These are phyloP conservation scores for Alethe castanea DNA, from an alignment of 2,113 vertebrate species.

Conservation along the genomic window DNA sequence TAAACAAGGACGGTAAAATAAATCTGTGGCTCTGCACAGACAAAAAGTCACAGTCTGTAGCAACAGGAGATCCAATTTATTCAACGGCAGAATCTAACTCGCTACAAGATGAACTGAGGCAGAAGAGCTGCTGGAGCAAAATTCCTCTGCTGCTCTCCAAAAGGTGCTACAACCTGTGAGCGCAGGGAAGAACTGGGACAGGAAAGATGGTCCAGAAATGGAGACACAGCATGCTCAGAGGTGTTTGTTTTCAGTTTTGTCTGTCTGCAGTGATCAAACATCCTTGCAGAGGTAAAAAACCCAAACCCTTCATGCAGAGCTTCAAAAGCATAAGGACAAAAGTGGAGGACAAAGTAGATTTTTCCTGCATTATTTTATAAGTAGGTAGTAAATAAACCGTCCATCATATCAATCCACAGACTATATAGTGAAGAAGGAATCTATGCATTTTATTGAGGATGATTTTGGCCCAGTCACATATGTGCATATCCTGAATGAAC, in stretches of 20 bases:
- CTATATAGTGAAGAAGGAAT: not conserved
- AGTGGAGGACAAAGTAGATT: not conserved
- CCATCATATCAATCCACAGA: not conserved
- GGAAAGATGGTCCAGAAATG: not conserved
- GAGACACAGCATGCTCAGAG: not conserved
- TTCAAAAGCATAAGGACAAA: not conserved
- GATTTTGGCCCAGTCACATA: not conserved
- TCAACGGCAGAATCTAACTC: not conserved
- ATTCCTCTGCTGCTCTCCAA: not conserved
- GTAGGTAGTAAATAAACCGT: not conserved
- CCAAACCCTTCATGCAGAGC: not conserved
- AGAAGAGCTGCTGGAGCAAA: not conserved
- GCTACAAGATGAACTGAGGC: not conserved
- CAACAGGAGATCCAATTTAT: not conserved
- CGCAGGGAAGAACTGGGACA: not conserved
- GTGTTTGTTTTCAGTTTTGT: not conserved
- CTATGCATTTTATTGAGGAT: not conserved
- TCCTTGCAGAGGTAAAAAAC: not conserved
- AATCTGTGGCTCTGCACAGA: not conserved
- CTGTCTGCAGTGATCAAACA: not conserved
- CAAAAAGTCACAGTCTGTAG: not conserved
- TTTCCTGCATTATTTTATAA: not conserved
- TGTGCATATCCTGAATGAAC: rapidly evolving
- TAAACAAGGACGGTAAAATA: not conserved
- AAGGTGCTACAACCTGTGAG: not conserved